These are phyloP conservation scores for Cheirogaleus major DNA, from an alignment of 2,797 vertebrate species.

Conservation along the genomic window DNA sequence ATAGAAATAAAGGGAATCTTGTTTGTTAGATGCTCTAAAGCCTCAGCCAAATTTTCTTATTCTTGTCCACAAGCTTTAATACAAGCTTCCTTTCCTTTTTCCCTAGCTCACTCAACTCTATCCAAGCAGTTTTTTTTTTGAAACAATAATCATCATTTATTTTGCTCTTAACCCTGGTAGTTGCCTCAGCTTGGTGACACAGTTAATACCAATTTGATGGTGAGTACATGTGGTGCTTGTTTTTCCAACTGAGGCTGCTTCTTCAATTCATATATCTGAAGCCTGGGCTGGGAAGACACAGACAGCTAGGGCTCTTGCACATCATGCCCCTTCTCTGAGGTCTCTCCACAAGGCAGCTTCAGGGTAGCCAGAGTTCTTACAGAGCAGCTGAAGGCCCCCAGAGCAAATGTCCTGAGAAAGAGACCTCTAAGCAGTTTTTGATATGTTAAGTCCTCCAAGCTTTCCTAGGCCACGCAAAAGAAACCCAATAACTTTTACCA, in stretches of 20 bases:
- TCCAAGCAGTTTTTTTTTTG: neutral
- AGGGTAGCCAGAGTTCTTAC: neutral
- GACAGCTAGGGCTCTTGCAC: neutral
- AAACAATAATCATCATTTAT: neutral
- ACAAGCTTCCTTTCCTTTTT: neutral
- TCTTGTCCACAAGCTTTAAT: neutral
- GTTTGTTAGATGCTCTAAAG: neutral
- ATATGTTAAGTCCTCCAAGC: neutral
- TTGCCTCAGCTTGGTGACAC: neutral
- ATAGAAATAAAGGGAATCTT: neutral
- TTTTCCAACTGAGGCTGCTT: neutral
- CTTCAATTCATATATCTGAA: neutral
- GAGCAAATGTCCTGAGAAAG: neutral
- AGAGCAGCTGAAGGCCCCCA: neutral
- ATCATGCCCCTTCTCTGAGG: neutral
- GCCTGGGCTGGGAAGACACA: neutral
- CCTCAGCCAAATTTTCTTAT: neutral
- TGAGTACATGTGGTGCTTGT: too few relatives aligned
- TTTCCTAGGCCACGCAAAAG: neutral
- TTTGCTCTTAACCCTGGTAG: neutral
- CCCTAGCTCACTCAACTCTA: neutral
- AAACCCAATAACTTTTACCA: constrained; percentile 5
- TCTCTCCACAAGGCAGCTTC: neutral
- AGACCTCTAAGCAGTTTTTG: neutral
- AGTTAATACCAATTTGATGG: too few relatives aligned